Evolutionary conservation across 2,113 vertebrate genomes (phyloP).

Genomic region (Scomber colias): DNA sequence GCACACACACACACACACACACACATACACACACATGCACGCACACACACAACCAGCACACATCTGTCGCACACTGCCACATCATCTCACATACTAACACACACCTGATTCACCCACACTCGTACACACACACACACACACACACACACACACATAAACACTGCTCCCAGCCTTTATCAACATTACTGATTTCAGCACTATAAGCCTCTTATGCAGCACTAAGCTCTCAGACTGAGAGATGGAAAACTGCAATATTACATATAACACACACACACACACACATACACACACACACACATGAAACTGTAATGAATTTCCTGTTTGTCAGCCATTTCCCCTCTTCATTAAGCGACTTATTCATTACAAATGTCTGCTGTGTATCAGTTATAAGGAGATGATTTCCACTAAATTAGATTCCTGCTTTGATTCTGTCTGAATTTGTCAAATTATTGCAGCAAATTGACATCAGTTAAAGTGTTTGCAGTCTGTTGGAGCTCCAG

Average conservation of each 20-base stretch:
- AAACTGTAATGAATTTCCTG: slow-evolving; percentile 63
- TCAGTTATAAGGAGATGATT: slow-evolving; percentile 54
- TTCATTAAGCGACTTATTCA: slow-evolving; percentile 60
- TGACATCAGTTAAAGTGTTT: slow-evolving; percentile 37
- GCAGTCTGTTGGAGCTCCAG: background rate
- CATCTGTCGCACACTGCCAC: slow-evolving; percentile 63
- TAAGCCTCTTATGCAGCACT: slow-evolving; percentile 84
- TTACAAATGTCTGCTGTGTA: slow-evolving; percentile 43
- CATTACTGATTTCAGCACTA: slow-evolving; percentile 76
- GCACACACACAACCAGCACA: slow-evolving; percentile 18
- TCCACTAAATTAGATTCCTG: slow-evolving; percentile 50
- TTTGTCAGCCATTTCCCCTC: slow-evolving; percentile 65
- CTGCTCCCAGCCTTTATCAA: slow-evolving; percentile 68
- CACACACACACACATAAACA: slow-evolving; percentile 17
- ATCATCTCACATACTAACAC: slow-evolving; percentile 32
- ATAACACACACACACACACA: slow-evolving; percentile 43
- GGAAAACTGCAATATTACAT: slow-evolving; percentile 76
- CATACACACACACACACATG: background rate
- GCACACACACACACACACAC: slow-evolving; percentile 31
- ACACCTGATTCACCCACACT: slow-evolving; percentile 49
- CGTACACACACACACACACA: slow-evolving; percentile 22
- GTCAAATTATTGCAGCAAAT: slow-evolving; percentile 31
- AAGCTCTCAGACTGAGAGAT: slow-evolving; percentile 80
- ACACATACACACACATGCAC: slow-evolving; percentile 15
- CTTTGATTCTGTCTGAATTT: slow-evolving; percentile 41